Conservation (phyloP, 2,888 invertebrate genomes). For the Apodemia duryi region DNA sequence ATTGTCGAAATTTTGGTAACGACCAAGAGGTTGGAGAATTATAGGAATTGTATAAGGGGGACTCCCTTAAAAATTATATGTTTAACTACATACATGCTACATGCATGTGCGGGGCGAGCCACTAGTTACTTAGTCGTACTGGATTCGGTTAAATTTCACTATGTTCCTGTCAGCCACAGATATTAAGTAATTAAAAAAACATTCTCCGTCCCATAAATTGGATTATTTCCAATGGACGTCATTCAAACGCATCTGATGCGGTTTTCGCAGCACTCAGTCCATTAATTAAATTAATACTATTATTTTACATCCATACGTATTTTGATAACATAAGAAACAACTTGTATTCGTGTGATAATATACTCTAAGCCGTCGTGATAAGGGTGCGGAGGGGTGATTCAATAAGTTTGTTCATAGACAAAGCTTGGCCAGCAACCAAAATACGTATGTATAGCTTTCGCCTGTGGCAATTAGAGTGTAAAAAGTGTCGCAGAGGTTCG, state of each 20-base stretch:
- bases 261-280: constrained; percentile 34
- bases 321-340: background rate
- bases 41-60: no score
- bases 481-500: constrained; percentile 34
- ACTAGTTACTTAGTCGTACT: no score
- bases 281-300: constrained; percentile 44
- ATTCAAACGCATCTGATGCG: constrained; percentile 30
- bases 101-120: no score
- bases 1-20: no score
- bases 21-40: no score
- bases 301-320: constrained; percentile 34
- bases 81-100: no score
- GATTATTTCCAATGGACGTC: constrained; percentile 27
- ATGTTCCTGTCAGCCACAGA: background rate
- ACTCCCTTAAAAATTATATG: no score
- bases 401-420: constrained; percentile 22
- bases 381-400: constrained; percentile 17
- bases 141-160: background rate
- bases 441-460: constrained; percentile 34
- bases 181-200: constrained; percentile 11
- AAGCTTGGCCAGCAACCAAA: constrained; percentile 35
- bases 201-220: constrained; percentile 23
- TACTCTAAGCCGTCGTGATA: constrained; percentile 19
- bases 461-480: constrained; percentile 40
- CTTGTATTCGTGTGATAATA: constrained; percentile 1